A percentile compares a stretch with the other conserved stretches of the same genome.
Evolutionary conservation across 2,113 vertebrate species (phyloP).

Genomic region (Anarhynchus alexandrinus): DNA sequence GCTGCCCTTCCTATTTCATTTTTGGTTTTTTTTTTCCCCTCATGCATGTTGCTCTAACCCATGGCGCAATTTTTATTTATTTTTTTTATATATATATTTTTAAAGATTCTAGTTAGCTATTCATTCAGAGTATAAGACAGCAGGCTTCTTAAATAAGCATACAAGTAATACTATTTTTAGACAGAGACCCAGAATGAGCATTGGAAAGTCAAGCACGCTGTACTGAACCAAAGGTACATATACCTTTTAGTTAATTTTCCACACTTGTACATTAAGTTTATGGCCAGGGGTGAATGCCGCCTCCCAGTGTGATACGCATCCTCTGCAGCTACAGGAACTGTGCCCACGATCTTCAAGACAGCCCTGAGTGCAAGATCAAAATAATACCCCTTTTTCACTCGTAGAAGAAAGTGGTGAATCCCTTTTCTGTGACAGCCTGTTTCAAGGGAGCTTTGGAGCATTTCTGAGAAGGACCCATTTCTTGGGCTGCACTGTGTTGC

Average conservation of each 20-base stretch:
- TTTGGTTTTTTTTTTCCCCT: too few species aligned
- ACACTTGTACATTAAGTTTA: not conserved
- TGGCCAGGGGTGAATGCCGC: not conserved
- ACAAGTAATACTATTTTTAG: not conserved
- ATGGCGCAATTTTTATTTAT: not conserved
- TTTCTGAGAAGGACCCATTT: not conserved
- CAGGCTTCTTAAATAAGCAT: not conserved
- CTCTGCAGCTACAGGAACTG: not conserved
- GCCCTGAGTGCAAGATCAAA: not conserved
- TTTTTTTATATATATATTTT: not conserved
- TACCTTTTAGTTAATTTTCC: not conserved
- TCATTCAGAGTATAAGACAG: not conserved
- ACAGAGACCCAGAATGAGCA: not conserved
- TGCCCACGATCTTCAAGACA: not conserved
- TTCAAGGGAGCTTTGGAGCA: not conserved
- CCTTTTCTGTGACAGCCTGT: not conserved
- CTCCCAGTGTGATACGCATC: not conserved
- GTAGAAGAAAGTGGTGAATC: not conserved
- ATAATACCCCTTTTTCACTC: not conserved
- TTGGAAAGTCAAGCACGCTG: fast-evolving
- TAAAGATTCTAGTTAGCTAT: not conserved
- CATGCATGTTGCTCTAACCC: not conserved
- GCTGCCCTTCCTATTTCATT: not conserved
- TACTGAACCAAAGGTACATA: not conserved
- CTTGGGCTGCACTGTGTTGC: not conserved